phyloP scores from a whole-genome alignment of 2,888 invertebrate species.

The Cryptus viduatorius region DNA sequence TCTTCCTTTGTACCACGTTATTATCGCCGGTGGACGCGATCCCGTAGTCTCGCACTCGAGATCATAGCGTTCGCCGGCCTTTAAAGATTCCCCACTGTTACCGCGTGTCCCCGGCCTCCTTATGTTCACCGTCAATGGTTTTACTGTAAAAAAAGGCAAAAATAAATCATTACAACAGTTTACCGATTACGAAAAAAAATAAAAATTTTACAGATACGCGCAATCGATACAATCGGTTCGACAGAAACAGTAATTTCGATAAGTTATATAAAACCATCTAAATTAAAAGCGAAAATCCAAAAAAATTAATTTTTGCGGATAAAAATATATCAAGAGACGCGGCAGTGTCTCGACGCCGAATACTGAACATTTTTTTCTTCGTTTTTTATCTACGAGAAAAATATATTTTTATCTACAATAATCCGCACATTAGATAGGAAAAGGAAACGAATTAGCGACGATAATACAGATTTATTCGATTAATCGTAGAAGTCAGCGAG shows the following conservation, averaged over 20 bases:
- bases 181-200: not conserved
- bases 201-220: not conserved
- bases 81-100: conserved; percentile 86
- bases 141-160: conserved; percentile 87
- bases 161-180: not conserved
- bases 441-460: conserved; percentile 7
- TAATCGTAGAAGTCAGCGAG: conserved; percentile 33
- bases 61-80: conserved; percentile 93
- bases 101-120: conserved; percentile 86
- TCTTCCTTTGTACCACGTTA: conserved; percentile 96
- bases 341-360: too few species aligned
- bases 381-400: not conserved
- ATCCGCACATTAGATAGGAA: not conserved
- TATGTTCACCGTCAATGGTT: conserved; percentile 93
- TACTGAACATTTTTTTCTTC: too few species aligned
- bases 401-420: not conserved
- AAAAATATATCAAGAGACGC: too few species aligned
- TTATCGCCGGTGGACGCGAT: conserved; percentile 93
- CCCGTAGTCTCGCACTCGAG: conserved; percentile 94
- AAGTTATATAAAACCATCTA: too few species aligned
- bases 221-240: too few species aligned
- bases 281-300: too few species aligned
- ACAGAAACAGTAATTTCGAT: too few species aligned
- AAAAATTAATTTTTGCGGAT: too few species aligned
- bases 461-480: conserved; percentile 31